Percentiles rank a stretch among this genome's conserved stretches.
These are phyloP conservation scores for Steatornis caripensis DNA, from an alignment of 2,113 vertebrate genomes.

Conservation along the genomic window DNA sequence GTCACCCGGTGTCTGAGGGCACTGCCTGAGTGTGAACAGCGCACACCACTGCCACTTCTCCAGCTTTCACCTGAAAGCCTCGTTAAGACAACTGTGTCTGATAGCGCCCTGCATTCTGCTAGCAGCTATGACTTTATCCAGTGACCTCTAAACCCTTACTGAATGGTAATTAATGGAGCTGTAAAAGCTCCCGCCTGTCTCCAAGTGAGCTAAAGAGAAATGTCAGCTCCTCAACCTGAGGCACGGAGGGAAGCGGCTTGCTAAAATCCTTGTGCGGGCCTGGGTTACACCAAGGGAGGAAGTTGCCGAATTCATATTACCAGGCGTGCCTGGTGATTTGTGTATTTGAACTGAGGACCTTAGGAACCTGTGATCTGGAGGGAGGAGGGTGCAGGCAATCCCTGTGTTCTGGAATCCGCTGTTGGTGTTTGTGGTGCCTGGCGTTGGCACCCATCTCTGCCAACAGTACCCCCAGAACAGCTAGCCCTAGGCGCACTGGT, in stretches of 20 bases:
- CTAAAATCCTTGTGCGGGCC: neutral
- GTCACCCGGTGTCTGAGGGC: neutral
- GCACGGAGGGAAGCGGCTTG: neutral
- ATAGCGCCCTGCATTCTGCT: neutral
- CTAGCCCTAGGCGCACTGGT: neutral
- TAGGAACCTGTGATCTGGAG: neutral
- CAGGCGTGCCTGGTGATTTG: neutral
- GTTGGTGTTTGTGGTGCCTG: neutral
- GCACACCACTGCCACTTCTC: neutral
- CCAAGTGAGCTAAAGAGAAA: neutral
- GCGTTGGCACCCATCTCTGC: too few relatives aligned
- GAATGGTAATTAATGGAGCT: slow-evolving; percentile 39
- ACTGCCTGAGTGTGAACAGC: neutral
- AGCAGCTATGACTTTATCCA: neutral
- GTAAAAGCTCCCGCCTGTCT: neutral
- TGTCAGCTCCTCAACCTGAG: neutral
- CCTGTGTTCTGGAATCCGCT: neutral
- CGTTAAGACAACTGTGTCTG: neutral
- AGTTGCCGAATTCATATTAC: neutral
- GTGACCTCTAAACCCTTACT: slow-evolving; percentile 8
- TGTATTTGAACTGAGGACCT: neutral
- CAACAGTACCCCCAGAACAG: neutral
- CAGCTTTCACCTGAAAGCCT: neutral
- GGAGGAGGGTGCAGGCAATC: neutral
- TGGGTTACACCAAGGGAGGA: neutral